Conservation (phyloP, 2,113 vertebrate genomes). For the Elephas maximus region DNA sequence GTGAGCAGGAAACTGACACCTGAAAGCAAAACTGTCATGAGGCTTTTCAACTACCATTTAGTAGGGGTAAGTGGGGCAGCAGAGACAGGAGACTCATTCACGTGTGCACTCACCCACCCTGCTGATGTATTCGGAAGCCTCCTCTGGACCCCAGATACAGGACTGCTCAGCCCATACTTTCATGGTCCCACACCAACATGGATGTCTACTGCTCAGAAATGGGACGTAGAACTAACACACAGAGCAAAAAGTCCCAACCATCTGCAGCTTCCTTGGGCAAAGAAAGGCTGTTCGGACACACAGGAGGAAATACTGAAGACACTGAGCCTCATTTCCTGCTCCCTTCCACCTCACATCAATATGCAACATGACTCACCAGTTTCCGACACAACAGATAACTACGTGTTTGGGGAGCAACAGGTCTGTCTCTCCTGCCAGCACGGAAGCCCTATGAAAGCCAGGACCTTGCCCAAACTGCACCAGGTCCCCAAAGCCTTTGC, state of each 20-base stretch:
- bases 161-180: background rate
- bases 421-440: background rate
- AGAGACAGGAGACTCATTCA: background rate
- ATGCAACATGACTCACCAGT: background rate
- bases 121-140: background rate
- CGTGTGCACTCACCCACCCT: background rate
- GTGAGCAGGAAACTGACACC: constrained; percentile 81
- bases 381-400: background rate
- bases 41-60: constrained; percentile 20
- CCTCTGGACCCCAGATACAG: background rate
- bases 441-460: background rate
- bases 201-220: background rate
- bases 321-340: background rate
- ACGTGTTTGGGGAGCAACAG: background rate
- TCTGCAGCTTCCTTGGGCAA: background rate
- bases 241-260: background rate
- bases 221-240: background rate
- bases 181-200: background rate
- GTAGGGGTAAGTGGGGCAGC: background rate
- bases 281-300: background rate
- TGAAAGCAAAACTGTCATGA: constrained; percentile 79
- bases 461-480: background rate
- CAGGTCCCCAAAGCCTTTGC: background rate
- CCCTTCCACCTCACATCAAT: background rate
- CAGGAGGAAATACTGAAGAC: background rate